Conservation (phyloP, 2,113 vertebrate species). For the Stegastes partitus region DNA sequence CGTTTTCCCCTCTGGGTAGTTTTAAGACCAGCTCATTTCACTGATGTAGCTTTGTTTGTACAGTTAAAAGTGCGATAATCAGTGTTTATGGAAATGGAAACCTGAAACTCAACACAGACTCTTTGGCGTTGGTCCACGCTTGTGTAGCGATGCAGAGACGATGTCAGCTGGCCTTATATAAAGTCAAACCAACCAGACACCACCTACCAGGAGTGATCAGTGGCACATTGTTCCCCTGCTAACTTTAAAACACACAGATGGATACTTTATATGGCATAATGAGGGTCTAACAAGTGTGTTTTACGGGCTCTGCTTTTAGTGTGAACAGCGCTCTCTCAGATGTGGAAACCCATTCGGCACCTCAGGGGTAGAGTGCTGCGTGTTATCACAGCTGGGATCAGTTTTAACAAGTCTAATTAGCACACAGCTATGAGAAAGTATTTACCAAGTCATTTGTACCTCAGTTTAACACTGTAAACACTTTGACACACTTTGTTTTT, state of each 20-base stretch:
- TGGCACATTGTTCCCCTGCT: conserved; percentile 7
- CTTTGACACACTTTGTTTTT: conserved; percentile 35
- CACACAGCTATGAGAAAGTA: conserved; percentile 40
- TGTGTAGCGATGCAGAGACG: neutral
- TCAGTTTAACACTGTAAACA: conserved; percentile 50
- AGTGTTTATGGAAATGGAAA: neutral
- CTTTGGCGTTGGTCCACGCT: neutral
- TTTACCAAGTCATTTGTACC: conserved; percentile 55
- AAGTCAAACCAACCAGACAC: conserved; percentile 26
- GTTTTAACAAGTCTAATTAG: conserved; percentile 76
- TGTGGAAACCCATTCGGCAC: conserved; percentile 59
- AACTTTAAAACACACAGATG: conserved; percentile 53
- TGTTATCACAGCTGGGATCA: conserved; percentile 68
- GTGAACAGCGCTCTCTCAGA: conserved; percentile 45
- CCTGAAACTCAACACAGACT: neutral
- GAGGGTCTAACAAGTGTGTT: conserved; percentile 52
- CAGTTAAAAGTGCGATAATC: conserved; percentile 27
- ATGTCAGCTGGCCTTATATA: conserved; percentile 33
- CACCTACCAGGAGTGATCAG: conserved; percentile 25
- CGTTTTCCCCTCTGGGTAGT: neutral
- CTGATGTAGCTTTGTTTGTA: conserved; percentile 19
- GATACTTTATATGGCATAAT: conserved; percentile 36
- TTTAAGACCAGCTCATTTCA: conserved; percentile 1
- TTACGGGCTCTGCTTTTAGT: conserved; percentile 52
- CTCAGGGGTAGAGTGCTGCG: conserved; percentile 44